Conservation (phyloP, 1,140 invertebrate genomes). For the Littorina saxatilis region DNA sequence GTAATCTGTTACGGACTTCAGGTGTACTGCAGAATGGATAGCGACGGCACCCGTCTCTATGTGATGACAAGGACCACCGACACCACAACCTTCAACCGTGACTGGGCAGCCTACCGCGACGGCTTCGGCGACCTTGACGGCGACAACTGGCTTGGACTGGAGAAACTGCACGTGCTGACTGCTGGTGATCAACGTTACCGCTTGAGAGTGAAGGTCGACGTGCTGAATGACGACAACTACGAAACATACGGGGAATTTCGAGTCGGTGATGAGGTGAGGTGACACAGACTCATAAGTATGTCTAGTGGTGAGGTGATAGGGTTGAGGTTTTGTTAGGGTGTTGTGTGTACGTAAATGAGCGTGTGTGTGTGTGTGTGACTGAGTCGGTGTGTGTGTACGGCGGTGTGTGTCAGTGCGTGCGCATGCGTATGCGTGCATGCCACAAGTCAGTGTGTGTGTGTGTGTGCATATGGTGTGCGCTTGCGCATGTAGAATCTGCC, state of each 20-base stretch:
- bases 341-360: no score
- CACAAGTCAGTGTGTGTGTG: no score
- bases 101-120: constrained; percentile 23
- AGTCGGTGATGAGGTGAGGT: not conserved
- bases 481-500: no score
- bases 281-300: not conserved
- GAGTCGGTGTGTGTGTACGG: no score
- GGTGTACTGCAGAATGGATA: constrained; percentile 26
- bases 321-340: no score
- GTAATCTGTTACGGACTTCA: no score
- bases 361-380: no score
- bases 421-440: no score
- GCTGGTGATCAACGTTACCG: not conserved
- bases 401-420: no score
- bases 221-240: not conserved
- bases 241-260: not conserved
- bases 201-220: not conserved
- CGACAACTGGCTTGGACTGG: constrained; percentile 38
- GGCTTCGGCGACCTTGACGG: constrained; percentile 24
- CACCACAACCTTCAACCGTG: constrained; percentile 14
- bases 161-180: constrained; percentile 29
- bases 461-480: no score
- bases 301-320: no score
- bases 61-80: constrained; percentile 22
- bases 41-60: constrained; percentile 24